Base-by-base conservation (phyloP, 2,113 vertebrate species). In the Nibea coibor region DNA sequence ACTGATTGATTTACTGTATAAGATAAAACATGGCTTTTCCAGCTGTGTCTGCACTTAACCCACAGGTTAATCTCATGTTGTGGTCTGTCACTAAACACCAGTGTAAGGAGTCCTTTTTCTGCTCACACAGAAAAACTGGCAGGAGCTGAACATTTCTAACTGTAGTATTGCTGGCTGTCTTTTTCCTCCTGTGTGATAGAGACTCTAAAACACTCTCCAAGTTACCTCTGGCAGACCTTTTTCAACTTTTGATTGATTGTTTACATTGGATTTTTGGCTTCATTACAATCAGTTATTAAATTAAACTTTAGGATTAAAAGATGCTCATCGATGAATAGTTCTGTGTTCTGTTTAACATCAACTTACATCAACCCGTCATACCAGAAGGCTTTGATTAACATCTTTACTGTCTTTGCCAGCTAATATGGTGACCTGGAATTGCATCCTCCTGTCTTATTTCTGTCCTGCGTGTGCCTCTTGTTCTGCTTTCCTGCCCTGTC, bases 31-130 rank as follows among this genome's bases (percentile, higher is more conserved):
- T 82, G 56, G 7, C n/a, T 26, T 59, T 42, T 54, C 42, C 72
- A 69, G 65, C 56, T 87, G 71, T 73, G 45, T 59, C 74, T 84
- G 47, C 72, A 77, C 64, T 86, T 84, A 57, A 83, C 73, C 75
- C n/a, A 22, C 28, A 62, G 61, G 64, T 84, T 80, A 56, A 75
- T 76, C 47, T 67, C 72, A 48, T 57, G 73, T 58, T 48, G 54
- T 26, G 54, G 16, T 54, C 50, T 42, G 15, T 80, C 56, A 61
- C 39, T 63, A 24, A 69, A 65, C 59, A 68, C 61, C 22, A 1
- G 20, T 57, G 56, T 57, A 57, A 1, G 31, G 14, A 72, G 42
- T 3, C 35, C 6, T 48, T 82, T 83, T 28, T 24, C 48, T 31
- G 51, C 53, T 48, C 22, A 56, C 76, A 66, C 47, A 74, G 26